These are phyloP conservation scores for Sebastes miniatus DNA, from an alignment of 2,797 vertebrate species.

Conservation along the genomic window DNA sequence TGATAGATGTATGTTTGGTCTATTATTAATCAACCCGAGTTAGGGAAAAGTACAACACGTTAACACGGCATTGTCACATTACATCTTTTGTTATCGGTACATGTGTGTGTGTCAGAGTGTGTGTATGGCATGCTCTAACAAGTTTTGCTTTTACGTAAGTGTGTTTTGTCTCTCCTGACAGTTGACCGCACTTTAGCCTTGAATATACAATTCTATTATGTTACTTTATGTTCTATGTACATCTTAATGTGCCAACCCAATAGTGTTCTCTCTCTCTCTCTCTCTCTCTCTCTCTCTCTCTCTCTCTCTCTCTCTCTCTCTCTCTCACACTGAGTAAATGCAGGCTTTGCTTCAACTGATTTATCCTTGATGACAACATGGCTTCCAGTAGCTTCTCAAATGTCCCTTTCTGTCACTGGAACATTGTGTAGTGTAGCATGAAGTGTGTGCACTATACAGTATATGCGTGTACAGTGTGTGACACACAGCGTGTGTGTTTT, in stretches of 20 bases:
- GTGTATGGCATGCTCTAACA: not conserved
- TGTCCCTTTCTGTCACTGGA: constrained; percentile 40
- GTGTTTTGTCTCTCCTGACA: constrained; percentile 11
- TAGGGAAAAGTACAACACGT: no score
- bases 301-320: not conserved
- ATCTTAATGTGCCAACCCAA: constrained; percentile 16
- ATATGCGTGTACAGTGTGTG: not conserved
- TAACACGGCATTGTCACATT: not conserved
- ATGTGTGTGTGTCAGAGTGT: not conserved
- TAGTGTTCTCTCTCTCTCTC: not conserved
- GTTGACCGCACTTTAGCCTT: constrained; percentile 7
- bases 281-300: not conserved
- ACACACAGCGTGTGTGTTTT: not conserved
- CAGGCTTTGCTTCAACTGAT: constrained; percentile 33
- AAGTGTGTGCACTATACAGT: not conserved
- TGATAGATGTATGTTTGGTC: not conserved
- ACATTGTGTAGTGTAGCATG: constrained; percentile 49
- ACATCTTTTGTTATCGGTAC: not conserved
- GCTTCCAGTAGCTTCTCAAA: constrained; percentile 47
- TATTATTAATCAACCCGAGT: not conserved
- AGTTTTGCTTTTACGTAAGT: not conserved
- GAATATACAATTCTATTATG: not conserved
- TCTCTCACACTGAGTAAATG: not conserved
- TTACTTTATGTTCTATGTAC: constrained; percentile 14
- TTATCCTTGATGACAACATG: constrained; percentile 53